Percentiles rank a stretch among this genome's conserved stretches.
Evolutionary conservation across 1,140 invertebrate species (phyloP).

Genomic region (Drosophila orena): DNA sequence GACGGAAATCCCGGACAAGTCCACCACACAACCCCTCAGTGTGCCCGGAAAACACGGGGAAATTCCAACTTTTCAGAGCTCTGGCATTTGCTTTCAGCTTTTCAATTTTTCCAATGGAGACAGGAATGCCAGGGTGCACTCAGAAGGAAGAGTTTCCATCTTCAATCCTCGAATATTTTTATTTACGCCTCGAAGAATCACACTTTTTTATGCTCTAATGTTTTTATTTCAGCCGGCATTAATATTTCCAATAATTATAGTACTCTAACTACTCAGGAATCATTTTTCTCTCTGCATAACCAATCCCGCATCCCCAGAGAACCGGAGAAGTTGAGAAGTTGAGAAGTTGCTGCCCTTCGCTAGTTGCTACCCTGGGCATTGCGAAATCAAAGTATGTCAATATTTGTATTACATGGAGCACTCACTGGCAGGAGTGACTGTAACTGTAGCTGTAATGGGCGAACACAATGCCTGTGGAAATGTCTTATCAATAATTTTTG

Average conservation of each 20-base stretch:
- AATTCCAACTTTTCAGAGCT: conserved; percentile 56
- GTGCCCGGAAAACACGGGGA: conserved; percentile 7
- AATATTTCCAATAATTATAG: no score
- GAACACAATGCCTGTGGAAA: conserved; percentile 47
- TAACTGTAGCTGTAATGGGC: conserved; percentile 32
- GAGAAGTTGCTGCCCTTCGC: conserved; percentile 29
- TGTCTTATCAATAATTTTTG: conserved; percentile 80
- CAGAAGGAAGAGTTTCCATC: background rate
- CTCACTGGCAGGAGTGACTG: conserved; percentile 17
- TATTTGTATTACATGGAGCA: conserved; percentile 75
- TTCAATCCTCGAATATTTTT: no score
- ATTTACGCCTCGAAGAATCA: no score
- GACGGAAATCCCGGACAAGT: conserved; percentile 18
- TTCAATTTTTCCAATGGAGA: background rate
- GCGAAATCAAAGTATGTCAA: conserved; percentile 77
- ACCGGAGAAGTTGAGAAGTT: conserved; percentile 30
- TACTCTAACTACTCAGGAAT: background rate
- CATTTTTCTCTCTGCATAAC: conserved; percentile 12
- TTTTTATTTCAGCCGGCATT: no score
- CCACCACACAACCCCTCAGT: background rate
- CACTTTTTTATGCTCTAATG: no score
- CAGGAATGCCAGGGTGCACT: conserved; percentile 11
- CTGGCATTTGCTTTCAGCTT: conserved; percentile 72
- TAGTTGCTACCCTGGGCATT: conserved; percentile 38
- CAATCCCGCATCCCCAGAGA: conserved; percentile 12